Percentiles rank a stretch among this genome's conserved stretches.
Conservation (phyloP, 2,888 invertebrate species). For the Drosophila yooni region DNA sequence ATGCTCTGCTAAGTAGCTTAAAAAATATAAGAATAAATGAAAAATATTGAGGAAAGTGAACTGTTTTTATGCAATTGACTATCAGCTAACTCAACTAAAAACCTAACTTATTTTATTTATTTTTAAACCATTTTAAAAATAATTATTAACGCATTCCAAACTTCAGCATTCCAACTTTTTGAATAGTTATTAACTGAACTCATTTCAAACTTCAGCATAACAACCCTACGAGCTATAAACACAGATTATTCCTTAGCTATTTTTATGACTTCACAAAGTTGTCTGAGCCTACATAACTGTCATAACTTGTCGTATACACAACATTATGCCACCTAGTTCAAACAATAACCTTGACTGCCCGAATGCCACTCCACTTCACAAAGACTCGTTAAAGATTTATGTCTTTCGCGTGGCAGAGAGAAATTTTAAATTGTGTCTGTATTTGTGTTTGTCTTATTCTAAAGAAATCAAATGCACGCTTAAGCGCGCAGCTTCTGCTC, state of each 20-base stretch:
- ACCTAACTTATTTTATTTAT: neutral
- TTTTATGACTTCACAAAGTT: neutral
- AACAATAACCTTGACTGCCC: constrained; percentile 19
- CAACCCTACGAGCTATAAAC: neutral
- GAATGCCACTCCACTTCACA: constrained; percentile 17
- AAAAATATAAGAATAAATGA: too few relatives aligned
- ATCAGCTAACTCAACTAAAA: neutral
- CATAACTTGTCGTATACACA: constrained; percentile 6
- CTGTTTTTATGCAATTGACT: neutral
- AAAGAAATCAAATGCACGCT: constrained; percentile 61
- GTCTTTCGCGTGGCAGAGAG: constrained; percentile 50
- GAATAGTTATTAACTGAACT: neutral
- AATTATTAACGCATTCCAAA: neutral
- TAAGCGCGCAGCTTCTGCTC: constrained; percentile 22
- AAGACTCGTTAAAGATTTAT: constrained; percentile 74
- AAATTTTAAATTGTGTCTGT: constrained; percentile 62
- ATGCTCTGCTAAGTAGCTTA: constrained; percentile 23
- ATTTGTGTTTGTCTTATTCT: constrained; percentile 21
- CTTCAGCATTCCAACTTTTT: neutral
- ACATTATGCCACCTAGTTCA: constrained; percentile 18
- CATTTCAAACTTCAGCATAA: neutral
- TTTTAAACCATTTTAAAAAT: neutral
- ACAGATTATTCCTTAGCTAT: neutral
- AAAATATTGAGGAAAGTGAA: neutral
- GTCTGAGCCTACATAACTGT: neutral